Conservation (phyloP, 1,140 invertebrate species). For the Acromyrmex echinatior region DNA sequence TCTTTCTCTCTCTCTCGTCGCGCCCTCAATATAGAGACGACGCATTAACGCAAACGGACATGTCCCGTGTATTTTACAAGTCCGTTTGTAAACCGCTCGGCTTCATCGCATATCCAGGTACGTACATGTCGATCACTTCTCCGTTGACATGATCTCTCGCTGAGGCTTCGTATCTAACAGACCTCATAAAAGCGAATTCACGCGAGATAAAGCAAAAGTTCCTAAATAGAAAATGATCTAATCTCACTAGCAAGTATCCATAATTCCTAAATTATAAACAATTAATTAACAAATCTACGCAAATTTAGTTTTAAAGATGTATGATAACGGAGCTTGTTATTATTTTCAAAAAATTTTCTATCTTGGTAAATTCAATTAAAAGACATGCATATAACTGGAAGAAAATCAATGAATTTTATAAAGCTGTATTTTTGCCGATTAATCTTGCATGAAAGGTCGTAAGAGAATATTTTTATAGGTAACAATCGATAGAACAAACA, state of each 20-base stretch:
- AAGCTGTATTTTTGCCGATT: neutral
- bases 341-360: no score
- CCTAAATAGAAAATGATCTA: neutral
- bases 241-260: neutral
- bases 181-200: neutral
- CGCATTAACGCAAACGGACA: constrained; percentile 50
- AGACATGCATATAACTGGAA: neutral
- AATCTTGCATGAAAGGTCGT: neutral
- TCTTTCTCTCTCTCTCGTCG: neutral
- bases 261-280: neutral
- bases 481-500: constrained; percentile 18
- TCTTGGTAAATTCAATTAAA: neutral
- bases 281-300: neutral
- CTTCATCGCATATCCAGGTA: neutral
- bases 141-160: constrained; percentile 14
- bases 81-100: constrained; percentile 39
- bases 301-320: neutral
- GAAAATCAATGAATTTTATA: neutral
- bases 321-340: neutral
- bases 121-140: constrained; percentile 26
- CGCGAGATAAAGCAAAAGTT: neutral
- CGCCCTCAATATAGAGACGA: constrained; percentile 28
- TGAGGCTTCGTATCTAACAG: neutral
- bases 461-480: neutral
- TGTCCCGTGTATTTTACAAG: constrained; percentile 50